Evolutionary conservation across 2,888 invertebrate genomes (phyloP).

Genomic region (Xiphydria camelus): DNA sequence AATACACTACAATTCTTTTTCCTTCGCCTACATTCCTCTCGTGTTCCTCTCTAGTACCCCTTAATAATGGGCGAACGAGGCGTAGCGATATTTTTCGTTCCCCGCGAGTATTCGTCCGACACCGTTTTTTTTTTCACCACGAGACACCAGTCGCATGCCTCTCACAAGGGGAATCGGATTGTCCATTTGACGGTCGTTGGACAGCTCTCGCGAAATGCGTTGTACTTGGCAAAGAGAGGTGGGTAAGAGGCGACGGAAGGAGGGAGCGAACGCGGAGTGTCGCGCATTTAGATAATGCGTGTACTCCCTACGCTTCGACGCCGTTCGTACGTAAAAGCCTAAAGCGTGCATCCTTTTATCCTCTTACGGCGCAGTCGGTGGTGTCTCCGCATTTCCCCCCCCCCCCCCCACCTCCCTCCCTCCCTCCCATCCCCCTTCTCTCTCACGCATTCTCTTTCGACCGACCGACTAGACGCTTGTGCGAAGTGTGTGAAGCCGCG

Average conservation of each 20-base stretch:
- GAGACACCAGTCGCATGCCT: too few relatives aligned
- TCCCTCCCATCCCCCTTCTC: constrained; percentile 1
- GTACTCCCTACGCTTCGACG: constrained; percentile 33
- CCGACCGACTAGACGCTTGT: constrained; percentile 4
- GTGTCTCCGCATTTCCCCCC: constrained; percentile 40
- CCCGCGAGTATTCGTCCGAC: too few relatives aligned
- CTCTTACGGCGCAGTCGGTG: constrained; percentile 53
- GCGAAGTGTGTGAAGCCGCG: constrained; percentile 10
- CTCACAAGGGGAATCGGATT: too few relatives aligned
- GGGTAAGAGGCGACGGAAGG: constrained; percentile 11
- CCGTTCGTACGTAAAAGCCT: constrained; percentile 45
- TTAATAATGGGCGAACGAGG: too few relatives aligned
- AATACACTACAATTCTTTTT: too few relatives aligned
- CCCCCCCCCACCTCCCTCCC: constrained; percentile 12
- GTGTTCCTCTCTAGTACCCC: too few relatives aligned
- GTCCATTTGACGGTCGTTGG: constrained; percentile 38
- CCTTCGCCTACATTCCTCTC: too few relatives aligned
- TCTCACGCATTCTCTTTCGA: constrained; percentile 11
- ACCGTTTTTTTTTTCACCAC: too few relatives aligned
- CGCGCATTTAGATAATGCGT: constrained; percentile 55
- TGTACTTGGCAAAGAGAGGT: constrained; percentile 23
- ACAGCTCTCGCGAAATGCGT: constrained; percentile 28
- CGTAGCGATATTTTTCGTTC: too few relatives aligned
- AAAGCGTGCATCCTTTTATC: constrained; percentile 55
- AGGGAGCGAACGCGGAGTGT: constrained; percentile 37